Percentiles rank a stretch among this genome's conserved stretches.
phyloP scores from a whole-genome alignment of 2,113 vertebrate species.

The Nycticryphes semicollaris region DNA sequence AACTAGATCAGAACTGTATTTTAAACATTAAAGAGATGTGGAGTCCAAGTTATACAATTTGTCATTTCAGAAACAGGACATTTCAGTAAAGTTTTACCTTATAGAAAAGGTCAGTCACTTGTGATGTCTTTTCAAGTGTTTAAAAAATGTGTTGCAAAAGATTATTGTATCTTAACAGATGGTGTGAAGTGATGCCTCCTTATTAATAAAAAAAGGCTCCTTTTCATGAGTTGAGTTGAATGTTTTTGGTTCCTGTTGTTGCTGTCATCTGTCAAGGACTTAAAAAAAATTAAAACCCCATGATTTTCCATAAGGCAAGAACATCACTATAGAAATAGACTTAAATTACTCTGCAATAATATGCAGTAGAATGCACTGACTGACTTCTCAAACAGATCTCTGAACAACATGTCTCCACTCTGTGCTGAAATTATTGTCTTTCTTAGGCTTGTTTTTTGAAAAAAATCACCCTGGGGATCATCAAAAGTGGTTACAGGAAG shows the following conservation, averaged over 20 bases:
- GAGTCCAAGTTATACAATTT: constrained; percentile 38
- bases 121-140: constrained; percentile 37
- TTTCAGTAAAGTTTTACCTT: constrained; percentile 33
- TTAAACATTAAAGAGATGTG: constrained; percentile 20
- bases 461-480: neutral
- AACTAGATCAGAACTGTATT: constrained; percentile 38
- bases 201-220: neutral
- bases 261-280: constrained; percentile 42
- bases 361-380: neutral
- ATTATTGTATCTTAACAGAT: constrained; percentile 58
- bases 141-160: constrained; percentile 47
- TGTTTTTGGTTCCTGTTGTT: constrained; percentile 55
- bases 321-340: constrained; percentile 23
- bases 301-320: constrained; percentile 49
- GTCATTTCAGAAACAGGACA: constrained; percentile 19
- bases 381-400: constrained; percentile 16
- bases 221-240: constrained; percentile 43
- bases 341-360: constrained; percentile 30
- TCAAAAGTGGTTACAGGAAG: neutral
- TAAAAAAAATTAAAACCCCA: neutral
- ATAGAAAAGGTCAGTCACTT: constrained; percentile 20
- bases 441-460: neutral
- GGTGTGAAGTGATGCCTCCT: neutral
- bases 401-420: constrained; percentile 4
- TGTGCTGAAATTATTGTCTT: neutral